Evolutionary conservation across 2,113 vertebrate genomes (phyloP).

Genomic region (Bubo bubo): DNA sequence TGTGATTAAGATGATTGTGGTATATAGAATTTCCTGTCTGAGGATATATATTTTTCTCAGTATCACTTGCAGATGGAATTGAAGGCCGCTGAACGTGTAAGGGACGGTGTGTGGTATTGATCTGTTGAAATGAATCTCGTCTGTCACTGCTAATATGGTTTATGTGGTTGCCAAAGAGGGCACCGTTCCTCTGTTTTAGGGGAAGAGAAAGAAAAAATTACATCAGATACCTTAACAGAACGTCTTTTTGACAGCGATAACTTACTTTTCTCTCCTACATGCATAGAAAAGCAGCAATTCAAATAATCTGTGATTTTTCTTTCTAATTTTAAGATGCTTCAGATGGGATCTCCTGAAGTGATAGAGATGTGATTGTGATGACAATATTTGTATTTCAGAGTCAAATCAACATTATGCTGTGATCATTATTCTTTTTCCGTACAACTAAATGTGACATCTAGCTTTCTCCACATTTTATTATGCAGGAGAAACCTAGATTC

Average conservation of each 20-base stretch:
- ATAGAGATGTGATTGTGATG: not conserved
- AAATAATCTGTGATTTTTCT: conserved; percentile 35
- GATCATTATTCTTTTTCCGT: conserved; percentile 1
- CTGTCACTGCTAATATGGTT: conserved; percentile 92
- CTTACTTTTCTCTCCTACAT: conserved; percentile 44
- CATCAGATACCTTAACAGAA: not conserved
- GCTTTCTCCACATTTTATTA: conserved; percentile 18
- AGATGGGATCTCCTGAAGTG: conserved; percentile 30
- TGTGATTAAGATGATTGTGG: conserved; percentile 89
- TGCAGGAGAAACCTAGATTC: not conserved
- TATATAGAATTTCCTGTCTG: conserved; percentile 89
- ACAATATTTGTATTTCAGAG: not conserved
- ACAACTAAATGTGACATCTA: not conserved
- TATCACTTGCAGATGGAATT: conserved; percentile 83
- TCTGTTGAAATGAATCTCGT: conserved; percentile 89
- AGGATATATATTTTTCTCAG: conserved; percentile 87
- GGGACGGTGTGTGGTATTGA: conserved; percentile 95
- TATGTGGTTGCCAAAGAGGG: conserved; percentile 95
- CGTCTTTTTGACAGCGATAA: not conserved
- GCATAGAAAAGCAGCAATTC: conserved; percentile 30
- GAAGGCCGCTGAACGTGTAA: conserved; percentile 95
- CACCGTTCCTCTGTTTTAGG: conserved; percentile 90
- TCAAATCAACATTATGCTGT: not conserved
- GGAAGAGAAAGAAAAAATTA: conserved; percentile 75
- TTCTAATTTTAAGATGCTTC: conserved; percentile 23